phyloP scores from a whole-genome alignment of 1,140 invertebrate species.

The Drosophila baimaii region DNA sequence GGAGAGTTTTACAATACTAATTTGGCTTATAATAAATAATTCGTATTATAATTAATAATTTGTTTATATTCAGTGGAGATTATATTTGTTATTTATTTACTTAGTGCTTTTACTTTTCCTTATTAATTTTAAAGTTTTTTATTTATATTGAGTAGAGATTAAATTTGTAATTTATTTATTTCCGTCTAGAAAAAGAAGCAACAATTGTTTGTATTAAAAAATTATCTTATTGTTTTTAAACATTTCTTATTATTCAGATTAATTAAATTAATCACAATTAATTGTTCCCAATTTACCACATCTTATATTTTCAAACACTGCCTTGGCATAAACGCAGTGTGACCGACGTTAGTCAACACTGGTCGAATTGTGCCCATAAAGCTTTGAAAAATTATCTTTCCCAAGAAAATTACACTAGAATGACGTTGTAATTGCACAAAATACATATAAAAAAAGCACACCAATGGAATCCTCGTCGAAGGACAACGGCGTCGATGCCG shows the following conservation, averaged over 20 bases:
- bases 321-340: slow-evolving; percentile 5
- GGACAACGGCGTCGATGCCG: not conserved
- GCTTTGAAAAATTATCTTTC: slow-evolving; percentile 19
- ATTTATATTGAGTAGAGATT: no score
- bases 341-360: slow-evolving; percentile 17
- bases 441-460: not conserved
- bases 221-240: no score
- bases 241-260: no score
- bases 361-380: not conserved
- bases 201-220: no score
- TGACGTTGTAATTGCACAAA: slow-evolving; percentile 20
- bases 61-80: no score
- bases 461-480: slow-evolving; percentile 24
- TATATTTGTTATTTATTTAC: not conserved
- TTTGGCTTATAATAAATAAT: not conserved
- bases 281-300: no score
- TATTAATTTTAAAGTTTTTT: no score
- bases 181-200: no score
- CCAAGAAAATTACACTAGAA: slow-evolving; percentile 8
- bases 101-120: no score
- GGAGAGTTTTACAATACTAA: not conserved
- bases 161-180: no score
- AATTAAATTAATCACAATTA: no score
- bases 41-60: not conserved
- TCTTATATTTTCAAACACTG: no score